Evolutionary conservation across 2,113 vertebrate species (phyloP).

Genomic region (Tachuris rubrigastra): DNA sequence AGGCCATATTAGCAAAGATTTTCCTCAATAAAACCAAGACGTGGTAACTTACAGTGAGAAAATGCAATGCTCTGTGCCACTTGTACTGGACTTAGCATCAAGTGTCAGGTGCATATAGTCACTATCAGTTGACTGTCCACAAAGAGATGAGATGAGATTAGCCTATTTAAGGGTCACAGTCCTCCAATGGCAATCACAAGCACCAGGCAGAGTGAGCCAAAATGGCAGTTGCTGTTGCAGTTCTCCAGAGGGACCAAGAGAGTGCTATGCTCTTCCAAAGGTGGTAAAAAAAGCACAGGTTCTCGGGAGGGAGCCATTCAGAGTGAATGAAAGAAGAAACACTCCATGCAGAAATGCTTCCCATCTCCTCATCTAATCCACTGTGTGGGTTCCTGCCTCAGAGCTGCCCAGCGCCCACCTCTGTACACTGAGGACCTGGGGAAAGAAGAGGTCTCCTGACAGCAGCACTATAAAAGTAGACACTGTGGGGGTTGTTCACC

Average conservation of each 20-base stretch:
- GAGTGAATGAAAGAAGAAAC: neutral
- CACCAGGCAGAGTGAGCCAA: neutral
- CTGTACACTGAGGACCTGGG: rapidly evolving
- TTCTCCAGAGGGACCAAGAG: neutral
- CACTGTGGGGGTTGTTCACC: neutral
- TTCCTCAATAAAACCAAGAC: neutral
- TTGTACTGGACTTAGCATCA: neutral
- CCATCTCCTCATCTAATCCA: neutral
- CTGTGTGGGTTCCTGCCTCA: neutral
- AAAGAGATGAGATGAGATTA: neutral
- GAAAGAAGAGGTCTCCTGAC: neutral
- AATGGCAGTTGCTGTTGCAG: neutral
- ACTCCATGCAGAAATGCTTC: neutral
- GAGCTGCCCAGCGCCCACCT: neutral
- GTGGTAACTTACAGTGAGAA: neutral
- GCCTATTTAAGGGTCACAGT: neutral
- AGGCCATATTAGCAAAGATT: neutral
- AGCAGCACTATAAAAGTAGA: neutral
- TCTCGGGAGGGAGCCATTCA: neutral
- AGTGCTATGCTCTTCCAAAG: neutral
- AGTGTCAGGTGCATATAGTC: neutral
- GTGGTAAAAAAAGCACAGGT: neutral
- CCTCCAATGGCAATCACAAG: neutral
- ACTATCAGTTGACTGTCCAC: neutral
- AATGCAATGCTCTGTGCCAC: neutral